Base-by-base conservation (phyloP, 2,113 vertebrate species). In the Melanostigma gelatinosum region DNA sequence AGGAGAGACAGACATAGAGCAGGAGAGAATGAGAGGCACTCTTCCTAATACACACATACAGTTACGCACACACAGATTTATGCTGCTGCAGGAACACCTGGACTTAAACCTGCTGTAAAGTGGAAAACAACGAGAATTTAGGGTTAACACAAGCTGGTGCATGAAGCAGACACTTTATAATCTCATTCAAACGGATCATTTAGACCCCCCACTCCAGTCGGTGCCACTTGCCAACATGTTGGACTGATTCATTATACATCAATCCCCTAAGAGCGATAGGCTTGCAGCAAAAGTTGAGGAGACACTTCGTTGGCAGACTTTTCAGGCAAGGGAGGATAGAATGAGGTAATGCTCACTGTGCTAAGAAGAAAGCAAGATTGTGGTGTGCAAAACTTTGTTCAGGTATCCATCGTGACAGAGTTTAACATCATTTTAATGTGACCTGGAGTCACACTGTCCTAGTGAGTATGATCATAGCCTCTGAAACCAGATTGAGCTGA, bases 1-100 rank as follows among this genome's bases (percentile, higher is more conserved):
- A 24, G 54, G 6, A 22, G 48, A 82, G 63, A 73, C 42, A 67
- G 79, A 77, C 18, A 36, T 44, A 12, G 61, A 80, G 60, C 34
- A 12, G 67, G 48, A 65, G 67, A 40, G 50, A 57, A n/a, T 71
- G 58, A 82, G 73, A 72, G 48, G 64, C 65, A 36, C 52, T 83
- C 61, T 62, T 6, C 40, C n/a, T 7, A 36, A 40, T 34, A 67
- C 50, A 67, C 54, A 76, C 36, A 32, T 58, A 65, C 20, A 64
- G 4, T 22, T 67, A 68, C 22, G 60, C 20, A 42, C 64, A 70
- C 10, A 42, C 57, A 52, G 24, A n/a, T 8, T 8, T 16, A 13
- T 2, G 8, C 29, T 71, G 65, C 72, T 82, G 55, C 61, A 75
- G 73, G 85, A 91, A 92, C 91, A 94, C 90, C 91, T 93, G 90